Percentiles rank a stretch among this genome's conserved stretches.
Evolutionary conservation across 2,113 vertebrate species (phyloP).

Genomic region (Nyctereutes procyonoides): DNA sequence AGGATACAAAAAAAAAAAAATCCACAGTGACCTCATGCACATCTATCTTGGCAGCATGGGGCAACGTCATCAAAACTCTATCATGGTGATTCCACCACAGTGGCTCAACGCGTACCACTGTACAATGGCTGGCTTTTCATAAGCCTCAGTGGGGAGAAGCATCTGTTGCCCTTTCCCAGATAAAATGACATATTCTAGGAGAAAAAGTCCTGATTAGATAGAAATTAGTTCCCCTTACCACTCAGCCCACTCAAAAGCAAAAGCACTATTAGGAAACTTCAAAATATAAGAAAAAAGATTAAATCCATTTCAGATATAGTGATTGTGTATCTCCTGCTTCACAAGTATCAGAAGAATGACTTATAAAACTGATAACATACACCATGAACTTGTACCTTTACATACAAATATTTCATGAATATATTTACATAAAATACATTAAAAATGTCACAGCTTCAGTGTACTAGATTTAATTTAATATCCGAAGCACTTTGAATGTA

Average conservation of each 20-base stretch:
- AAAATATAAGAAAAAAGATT: neutral
- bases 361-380: neutral
- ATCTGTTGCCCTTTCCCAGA: constrained; percentile 68
- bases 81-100: neutral
- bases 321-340: neutral
- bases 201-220: constrained; percentile 65
- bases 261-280: neutral
- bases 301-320: neutral
- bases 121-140: constrained; percentile 67
- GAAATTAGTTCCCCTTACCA: neutral
- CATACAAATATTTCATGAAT: neutral
- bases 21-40: neutral
- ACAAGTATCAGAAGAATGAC: neutral
- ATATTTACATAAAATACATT: neutral
- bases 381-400: neutral
- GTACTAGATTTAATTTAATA: neutral
- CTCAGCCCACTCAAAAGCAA: constrained; percentile 62
- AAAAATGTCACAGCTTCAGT: neutral
- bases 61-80: neutral
- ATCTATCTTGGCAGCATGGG: neutral
- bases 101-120: constrained; percentile 60
- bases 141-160: constrained; percentile 54
- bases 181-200: constrained; percentile 73
- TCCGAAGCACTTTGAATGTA: neutral
- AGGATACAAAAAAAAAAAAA: constrained; percentile 33